Evolutionary conservation across 2,113 vertebrate genomes (phyloP), one percentile per base, ranked within the genome.

Genomic region (Tautogolabrus adspersus): DNA sequence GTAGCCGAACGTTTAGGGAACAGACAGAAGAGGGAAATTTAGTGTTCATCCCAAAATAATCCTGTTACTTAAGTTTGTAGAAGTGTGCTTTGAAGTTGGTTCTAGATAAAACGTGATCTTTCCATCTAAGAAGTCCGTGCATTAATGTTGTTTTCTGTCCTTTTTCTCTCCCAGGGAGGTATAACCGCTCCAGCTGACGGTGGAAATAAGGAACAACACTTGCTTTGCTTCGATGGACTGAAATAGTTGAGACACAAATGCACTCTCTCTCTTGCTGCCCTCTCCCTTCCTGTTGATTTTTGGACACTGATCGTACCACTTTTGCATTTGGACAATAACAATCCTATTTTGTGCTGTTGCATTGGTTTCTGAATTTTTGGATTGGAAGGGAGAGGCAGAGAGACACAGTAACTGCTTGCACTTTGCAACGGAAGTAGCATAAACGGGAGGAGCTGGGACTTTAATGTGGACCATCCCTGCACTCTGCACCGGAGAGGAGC

Each of bases 401-500:
- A 87, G 89, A 92, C 84, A 77, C 73, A 65, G 80, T 69, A 86
- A 93, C 87, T 88, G 86, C 78, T 93, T 94, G 94, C 94, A 95
- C 94, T 94, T 95, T 94, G 88, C 87, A 86, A 86, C 18, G 57
- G 82, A 91, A 85, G 89, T 92, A 93, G 89, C 90, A 83, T 91
- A 66, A 84, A 16, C 54, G 65, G 66, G 42, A 13, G 54, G n/a
- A n/a, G 47, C 47, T 19, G 13, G 47, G 47, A 79, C 74, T 46
- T 72, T 64, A 47, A 44, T 62, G 60, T 57, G 77, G 75, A 78
- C 63, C 8, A n/a, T 52, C 19, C 49, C 49, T 52, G 18, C 49
- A 52, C 44, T 74, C 52, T 38, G 52, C 26, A 9, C 46, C 6
- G n/a, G 49, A 46, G 78, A 15, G 5, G 37, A 77, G 46, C 54